Conservation (phyloP, 2,888 invertebrate species). For the Melanophora roralis region DNA sequence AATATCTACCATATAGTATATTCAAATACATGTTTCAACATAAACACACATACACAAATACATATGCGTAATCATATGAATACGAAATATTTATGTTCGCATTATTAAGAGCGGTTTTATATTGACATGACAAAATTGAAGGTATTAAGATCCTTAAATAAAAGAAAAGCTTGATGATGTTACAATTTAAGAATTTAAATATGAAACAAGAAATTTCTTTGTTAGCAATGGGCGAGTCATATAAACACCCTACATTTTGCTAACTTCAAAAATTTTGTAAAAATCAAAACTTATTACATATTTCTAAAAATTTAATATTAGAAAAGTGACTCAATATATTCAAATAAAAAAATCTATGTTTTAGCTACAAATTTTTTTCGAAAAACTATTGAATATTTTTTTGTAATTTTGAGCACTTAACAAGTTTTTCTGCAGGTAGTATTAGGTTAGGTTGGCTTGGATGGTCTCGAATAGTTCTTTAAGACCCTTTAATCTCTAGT, state of each 20-base stretch:
- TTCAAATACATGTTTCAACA: constrained; percentile 15
- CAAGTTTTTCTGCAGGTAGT: too few species aligned
- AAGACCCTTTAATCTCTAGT: too few species aligned
- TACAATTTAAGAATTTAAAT: constrained; percentile 29
- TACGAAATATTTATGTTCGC: constrained; percentile 23
- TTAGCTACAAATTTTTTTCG: too few species aligned
- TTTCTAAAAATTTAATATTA: too few species aligned
- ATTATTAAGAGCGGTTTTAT: neutral
- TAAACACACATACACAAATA: neutral
- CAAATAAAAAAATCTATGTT: too few species aligned
- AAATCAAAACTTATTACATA: too few species aligned
- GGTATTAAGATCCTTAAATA: constrained; percentile 51
- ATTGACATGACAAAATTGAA: constrained; percentile 35
- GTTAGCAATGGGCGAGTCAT: neutral
- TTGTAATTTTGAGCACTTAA: too few species aligned
- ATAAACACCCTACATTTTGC: neutral
- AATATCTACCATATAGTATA: constrained; percentile 31
- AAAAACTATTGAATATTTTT: too few species aligned
- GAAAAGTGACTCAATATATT: too few species aligned
- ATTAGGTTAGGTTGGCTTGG: too few species aligned
- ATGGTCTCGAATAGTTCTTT: too few species aligned
- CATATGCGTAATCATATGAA: neutral
- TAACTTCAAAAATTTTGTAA: too few species aligned
- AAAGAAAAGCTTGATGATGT: constrained; percentile 23
- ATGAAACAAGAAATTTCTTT: neutral